Evolutionary conservation across 2,113 vertebrate genomes (phyloP), one percentile per base, ranked within the genome.

Genomic region (Ptilonorhynchus violaceus): DNA sequence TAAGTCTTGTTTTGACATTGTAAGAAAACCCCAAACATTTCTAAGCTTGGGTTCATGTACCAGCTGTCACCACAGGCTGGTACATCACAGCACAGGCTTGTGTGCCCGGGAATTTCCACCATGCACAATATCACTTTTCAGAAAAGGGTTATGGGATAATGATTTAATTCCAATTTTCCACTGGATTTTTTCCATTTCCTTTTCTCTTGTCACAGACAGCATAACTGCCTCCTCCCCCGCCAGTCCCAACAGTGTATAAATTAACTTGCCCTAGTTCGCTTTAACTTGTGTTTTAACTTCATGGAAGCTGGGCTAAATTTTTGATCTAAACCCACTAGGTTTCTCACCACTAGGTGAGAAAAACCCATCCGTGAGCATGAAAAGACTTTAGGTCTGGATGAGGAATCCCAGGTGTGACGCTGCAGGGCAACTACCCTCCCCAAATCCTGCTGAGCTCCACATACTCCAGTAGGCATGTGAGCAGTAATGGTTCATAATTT

Each of bases 301-400:
- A 16, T 7, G 6, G 49, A 60, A 75, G 14, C 33, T 52, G 7
- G 35, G 13, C n/a, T 67, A 46, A 67, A 42, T 59, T 64, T 33
- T 59, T 56, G 10, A 66, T 46, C 30, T 50, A 63, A 83, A 85
- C 2, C 3, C 12, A 60, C n/a, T n/a, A n/a, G n/a, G n/a, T n/a
- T n/a, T n/a, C n/a, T n/a, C n/a, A n/a, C n/a, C 42, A 49, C 1
- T 19, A 56, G 37, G 66, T 14, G 77, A 68, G 12, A 64, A 10
- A 56, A 85, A 20, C 11, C 33, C 35, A 66, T 62, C 24, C 24
- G 59, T 0, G 0, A 30, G 18, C 15, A 39, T 0, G 0, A 80
- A 49, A 1, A 52, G 15, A 33, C 24, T 88, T 63, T 6, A 53
- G 22, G 9, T 46, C 30, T 49, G 35, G 13, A 72, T 10, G 17